These are phyloP conservation scores for Triplophysa siluroides DNA, from an alignment of 2,113 vertebrate species.

Conservation along the genomic window DNA sequence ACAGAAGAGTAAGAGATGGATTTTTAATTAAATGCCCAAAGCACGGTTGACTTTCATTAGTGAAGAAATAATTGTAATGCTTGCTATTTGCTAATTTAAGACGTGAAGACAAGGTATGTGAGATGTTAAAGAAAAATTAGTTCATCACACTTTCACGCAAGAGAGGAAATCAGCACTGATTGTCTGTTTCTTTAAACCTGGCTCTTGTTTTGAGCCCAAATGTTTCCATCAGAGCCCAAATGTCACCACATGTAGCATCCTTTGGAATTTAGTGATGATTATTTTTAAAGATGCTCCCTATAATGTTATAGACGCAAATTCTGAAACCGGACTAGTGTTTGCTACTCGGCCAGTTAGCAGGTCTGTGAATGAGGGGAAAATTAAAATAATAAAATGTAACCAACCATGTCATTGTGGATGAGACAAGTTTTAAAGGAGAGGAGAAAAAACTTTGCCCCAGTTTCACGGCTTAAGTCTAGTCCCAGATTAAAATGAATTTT, in stretches of 20 bases:
- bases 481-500: too few species aligned
- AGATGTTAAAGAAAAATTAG: constrained; percentile 8
- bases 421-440: too few species aligned
- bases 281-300: background rate
- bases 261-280: too few species aligned
- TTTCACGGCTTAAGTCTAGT: too few species aligned
- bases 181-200: background rate
- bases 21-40: constrained; percentile 42
- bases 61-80: constrained; percentile 19
- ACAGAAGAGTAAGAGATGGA: constrained; percentile 38
- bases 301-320: background rate
- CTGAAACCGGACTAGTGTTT: background rate
- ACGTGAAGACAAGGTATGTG: constrained; percentile 6
- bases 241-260: background rate
- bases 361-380: background rate
- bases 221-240: background rate
- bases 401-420: too few species aligned
- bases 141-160: constrained; percentile 1
- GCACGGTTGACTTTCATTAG: constrained; percentile 29
- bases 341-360: background rate
- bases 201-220: background rate
- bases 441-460: too few species aligned
- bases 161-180: constrained; percentile 44
- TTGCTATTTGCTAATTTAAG: constrained; percentile 14
- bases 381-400: background rate